Percentiles rank a stretch among this genome's conserved stretches.
phyloP scores from a whole-genome alignment of 2,888 invertebrate species.

The Xestia rhomboidea region DNA sequence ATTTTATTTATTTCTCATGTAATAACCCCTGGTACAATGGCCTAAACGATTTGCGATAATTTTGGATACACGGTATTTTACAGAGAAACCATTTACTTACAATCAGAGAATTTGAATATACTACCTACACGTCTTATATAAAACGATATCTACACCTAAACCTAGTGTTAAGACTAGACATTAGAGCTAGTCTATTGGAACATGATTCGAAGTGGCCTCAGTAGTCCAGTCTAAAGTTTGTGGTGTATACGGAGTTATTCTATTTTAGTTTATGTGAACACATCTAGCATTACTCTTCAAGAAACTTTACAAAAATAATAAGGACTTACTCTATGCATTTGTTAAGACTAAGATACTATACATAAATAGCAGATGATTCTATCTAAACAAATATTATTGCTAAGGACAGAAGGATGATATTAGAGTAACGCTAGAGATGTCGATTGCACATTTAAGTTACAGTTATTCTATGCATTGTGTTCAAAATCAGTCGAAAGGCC shows the following conservation, averaged over 20 bases:
- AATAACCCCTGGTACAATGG: constrained; percentile 83
- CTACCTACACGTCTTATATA: constrained; percentile 88
- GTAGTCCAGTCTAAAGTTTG: constrained; percentile 66
- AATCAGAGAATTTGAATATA: constrained; percentile 85
- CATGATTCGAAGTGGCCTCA: constrained; percentile 74
- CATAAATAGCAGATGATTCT: constrained; percentile 32
- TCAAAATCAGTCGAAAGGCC: constrained; percentile 70
- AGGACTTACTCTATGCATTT: constrained; percentile 25
- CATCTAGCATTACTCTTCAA: constrained; percentile 27
- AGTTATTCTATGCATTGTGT: constrained; percentile 60
- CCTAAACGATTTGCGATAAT: constrained; percentile 83
- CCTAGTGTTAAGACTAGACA: constrained; percentile 81
- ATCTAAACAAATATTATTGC: constrained; percentile 33
- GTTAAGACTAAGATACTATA: constrained; percentile 38
- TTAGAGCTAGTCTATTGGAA: constrained; percentile 82
- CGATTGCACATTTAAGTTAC: constrained; percentile 35
- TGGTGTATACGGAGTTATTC: constrained; percentile 54
- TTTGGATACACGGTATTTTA: constrained; percentile 82
- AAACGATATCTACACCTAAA: constrained; percentile 88
- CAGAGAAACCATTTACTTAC: constrained; percentile 79
- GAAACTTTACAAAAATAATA: constrained; percentile 24
- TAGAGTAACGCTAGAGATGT: constrained; percentile 31
- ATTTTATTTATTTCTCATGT: constrained; percentile 82
- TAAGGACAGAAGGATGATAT: constrained; percentile 17
- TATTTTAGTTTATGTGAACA: constrained; percentile 46